These are phyloP conservation scores for Sylvilagus floridanus DNA, from an alignment of 2,797 vertebrate genomes.

Conservation along the genomic window DNA sequence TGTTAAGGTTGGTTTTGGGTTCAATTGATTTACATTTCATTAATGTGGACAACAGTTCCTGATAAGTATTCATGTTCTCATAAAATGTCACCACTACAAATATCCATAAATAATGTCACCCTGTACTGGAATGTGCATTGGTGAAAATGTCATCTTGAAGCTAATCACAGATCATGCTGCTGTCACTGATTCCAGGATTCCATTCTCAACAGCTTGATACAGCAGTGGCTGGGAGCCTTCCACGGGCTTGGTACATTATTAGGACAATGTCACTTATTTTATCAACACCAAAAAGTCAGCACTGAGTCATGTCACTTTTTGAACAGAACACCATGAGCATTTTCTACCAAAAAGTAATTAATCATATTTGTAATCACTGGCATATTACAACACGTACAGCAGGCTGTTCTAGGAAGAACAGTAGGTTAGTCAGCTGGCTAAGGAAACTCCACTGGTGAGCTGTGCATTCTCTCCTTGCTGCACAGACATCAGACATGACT, in stretches of 20 bases:
- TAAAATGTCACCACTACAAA: conserved; percentile 49
- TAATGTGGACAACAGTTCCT: conserved; percentile 39
- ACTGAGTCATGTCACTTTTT: conserved; percentile 67
- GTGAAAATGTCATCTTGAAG: conserved; percentile 5
- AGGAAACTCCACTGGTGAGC: conserved; percentile 45
- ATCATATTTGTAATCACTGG: conserved; percentile 60
- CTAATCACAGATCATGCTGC: conserved; percentile 28
- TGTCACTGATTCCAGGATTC: neutral
- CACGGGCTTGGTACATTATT: neutral
- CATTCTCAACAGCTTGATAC: conserved; percentile 2
- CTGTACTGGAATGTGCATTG: neutral
- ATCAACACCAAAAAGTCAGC: conserved; percentile 47
- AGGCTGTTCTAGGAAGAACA: conserved; percentile 61
- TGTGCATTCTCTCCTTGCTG: conserved; percentile 39
- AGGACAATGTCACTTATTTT: conserved; percentile 30
- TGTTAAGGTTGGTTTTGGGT: neutral
- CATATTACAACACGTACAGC: conserved; percentile 59
- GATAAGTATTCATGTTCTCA: conserved; percentile 34
- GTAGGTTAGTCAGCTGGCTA: conserved; percentile 61
- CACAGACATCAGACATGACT: conserved; percentile 61
- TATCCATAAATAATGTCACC: conserved; percentile 51
- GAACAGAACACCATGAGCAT: conserved; percentile 52
- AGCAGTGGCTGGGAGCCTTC: neutral
- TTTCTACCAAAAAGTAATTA: conserved; percentile 70
- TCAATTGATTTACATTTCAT: conserved; percentile 1